Percentiles rank a stretch among this genome's conserved stretches.
These are phyloP conservation scores for Eupithecia abbreviata DNA, from an alignment of 2,888 invertebrate species.

Conservation along the genomic window DNA sequence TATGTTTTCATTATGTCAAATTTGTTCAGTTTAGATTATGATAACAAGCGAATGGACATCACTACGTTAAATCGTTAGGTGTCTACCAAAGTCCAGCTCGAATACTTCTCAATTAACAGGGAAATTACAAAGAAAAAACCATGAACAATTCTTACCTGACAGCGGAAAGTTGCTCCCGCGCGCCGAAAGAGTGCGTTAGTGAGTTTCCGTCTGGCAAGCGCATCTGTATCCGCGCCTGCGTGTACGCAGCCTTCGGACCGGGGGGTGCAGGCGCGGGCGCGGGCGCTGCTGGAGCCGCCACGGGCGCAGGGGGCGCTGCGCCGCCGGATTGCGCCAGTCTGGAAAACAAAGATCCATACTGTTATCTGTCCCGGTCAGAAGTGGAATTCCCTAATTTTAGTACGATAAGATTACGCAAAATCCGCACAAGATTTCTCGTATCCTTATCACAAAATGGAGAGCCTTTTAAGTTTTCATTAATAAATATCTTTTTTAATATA, in stretches of 20 bases:
- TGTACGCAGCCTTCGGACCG: constrained; percentile 64
- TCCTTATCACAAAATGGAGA: too few species aligned
- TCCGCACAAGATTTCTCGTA: too few species aligned
- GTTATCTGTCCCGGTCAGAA: background rate
- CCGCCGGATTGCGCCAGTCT: constrained; percentile 71
- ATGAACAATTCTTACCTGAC: constrained; percentile 84
- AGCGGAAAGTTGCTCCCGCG: constrained; percentile 94
- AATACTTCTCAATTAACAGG: background rate
- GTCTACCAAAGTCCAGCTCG: background rate
- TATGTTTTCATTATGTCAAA: too few species aligned
- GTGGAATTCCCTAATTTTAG: background rate
- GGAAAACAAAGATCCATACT: constrained; percentile 4
- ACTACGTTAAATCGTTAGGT: too few species aligned
- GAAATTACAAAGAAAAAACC: background rate
- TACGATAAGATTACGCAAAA: background rate
- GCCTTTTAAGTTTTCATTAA: too few species aligned
- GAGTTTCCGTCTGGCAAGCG: constrained; percentile 71
- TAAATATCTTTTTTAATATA: too few species aligned
- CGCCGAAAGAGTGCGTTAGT: constrained; percentile 82
- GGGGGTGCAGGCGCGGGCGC: constrained; percentile 43
- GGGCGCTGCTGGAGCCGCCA: constrained; percentile 48
- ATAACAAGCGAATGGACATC: too few species aligned
- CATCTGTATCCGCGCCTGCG: constrained; percentile 70
- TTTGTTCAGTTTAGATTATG: too few species aligned
- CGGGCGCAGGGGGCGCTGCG: constrained; percentile 56